Percentiles rank a stretch among this genome's conserved stretches.
These are phyloP conservation scores for Chloroclysta siterata DNA, from an alignment of 2,888 invertebrate genomes.

Conservation along the genomic window DNA sequence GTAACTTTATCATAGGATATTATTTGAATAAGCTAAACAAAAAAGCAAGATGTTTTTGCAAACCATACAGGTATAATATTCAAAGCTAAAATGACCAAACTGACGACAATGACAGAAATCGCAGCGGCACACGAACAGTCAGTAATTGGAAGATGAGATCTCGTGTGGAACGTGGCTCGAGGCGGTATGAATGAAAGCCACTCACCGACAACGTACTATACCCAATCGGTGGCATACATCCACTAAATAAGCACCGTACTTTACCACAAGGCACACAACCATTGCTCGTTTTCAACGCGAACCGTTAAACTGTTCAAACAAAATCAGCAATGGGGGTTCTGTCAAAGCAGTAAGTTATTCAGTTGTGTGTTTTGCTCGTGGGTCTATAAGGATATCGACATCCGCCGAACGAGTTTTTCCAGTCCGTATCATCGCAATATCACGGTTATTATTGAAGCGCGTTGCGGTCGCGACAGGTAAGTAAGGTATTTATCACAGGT, in stretches of 20 bases:
- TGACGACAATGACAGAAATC: conserved; percentile 77
- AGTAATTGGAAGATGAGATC: conserved; percentile 84
- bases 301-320: not conserved
- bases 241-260: conserved; percentile 52
- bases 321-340: conserved; percentile 50
- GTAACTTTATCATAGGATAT: no score
- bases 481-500: conserved; percentile 79
- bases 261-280: conserved; percentile 44
- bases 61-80: conserved; percentile 21
- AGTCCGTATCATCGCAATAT: conserved; percentile 85
- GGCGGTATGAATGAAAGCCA: conserved; percentile 84
- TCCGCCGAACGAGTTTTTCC: conserved; percentile 84
- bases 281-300: conserved; percentile 45
- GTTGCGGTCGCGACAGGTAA: conserved; percentile 82
- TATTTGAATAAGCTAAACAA: not conserved
- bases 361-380: conserved; percentile 54
- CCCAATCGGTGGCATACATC: conserved; percentile 54
- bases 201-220: conserved; percentile 74
- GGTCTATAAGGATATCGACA: conserved; percentile 83
- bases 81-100: conserved; percentile 42
- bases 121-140: conserved; percentile 68
- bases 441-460: conserved; percentile 84
- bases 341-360: conserved; percentile 30
- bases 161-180: conserved; percentile 78
- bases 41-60: not conserved